phyloP scores from a whole-genome alignment of 2,113 vertebrate species.

The Hippocampus comes region DNA sequence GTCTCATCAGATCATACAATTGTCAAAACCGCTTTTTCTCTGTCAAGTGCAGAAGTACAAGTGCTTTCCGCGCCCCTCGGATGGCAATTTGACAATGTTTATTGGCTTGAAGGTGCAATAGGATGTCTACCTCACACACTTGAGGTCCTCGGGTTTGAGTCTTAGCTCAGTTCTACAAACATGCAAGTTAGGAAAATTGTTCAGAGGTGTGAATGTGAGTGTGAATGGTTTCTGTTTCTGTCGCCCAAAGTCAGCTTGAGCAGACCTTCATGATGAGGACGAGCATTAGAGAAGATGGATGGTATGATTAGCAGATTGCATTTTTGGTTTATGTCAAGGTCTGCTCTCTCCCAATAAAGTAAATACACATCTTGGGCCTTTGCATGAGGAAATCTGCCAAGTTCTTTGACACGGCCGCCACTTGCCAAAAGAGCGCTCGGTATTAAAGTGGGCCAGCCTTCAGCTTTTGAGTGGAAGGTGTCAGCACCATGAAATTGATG shows the following conservation, averaged over 20 bases:
- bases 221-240: too few species aligned
- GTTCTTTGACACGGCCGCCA: not conserved
- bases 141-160: too few species aligned
- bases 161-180: too few species aligned
- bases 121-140: too few species aligned
- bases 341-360: not conserved
- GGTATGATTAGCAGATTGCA: not conserved
- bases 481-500: constrained; percentile 29
- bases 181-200: too few species aligned
- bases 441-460: not conserved
- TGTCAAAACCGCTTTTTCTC: constrained; percentile 30
- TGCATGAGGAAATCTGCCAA: not conserved
- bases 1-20: constrained; percentile 55
- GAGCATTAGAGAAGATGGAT: not conserved
- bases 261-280: too few species aligned
- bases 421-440: not conserved
- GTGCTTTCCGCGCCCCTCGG: not conserved
- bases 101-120: not conserved
- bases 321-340: not conserved
- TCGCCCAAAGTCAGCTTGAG: not conserved
- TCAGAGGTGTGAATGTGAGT: too few species aligned
- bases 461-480: constrained; percentile 27
- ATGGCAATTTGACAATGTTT: not conserved
- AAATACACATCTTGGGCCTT: not conserved
- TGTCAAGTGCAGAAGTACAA: not conserved